Evolutionary conservation across 2,888 invertebrate species (phyloP).

Genomic region (Coecobrya sp.): DNA sequence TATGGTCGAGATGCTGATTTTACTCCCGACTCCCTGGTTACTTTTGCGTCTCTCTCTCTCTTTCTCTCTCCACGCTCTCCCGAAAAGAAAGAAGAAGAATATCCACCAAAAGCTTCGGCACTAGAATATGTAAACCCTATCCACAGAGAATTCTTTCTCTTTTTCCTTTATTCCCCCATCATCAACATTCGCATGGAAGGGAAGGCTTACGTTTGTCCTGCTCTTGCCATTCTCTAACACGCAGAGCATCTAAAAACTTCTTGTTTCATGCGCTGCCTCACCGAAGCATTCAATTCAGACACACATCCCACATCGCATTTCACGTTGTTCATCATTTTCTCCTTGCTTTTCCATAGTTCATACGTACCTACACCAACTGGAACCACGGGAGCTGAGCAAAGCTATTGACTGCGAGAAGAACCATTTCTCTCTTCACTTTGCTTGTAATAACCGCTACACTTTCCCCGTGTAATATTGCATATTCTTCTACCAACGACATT

Average conservation of each 20-base stretch:
- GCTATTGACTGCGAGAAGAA: conserved; percentile 56
- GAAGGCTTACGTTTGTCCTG: conserved; percentile 31
- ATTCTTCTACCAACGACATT: neutral
- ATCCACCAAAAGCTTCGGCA: conserved; percentile 44
- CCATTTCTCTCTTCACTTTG: conserved; percentile 37
- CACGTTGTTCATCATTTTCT: conserved; percentile 55
- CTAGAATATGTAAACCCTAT: conserved; percentile 57
- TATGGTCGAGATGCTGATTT: conserved; percentile 31
- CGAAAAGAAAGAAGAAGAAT: conserved; percentile 54
- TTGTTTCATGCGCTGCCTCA: conserved; percentile 63
- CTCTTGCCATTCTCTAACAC: neutral
- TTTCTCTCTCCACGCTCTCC: too few species aligned
- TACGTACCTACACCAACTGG: neutral
- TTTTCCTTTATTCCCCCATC: conserved; percentile 74
- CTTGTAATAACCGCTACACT: conserved; percentile 7
- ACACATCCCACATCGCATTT: neutral
- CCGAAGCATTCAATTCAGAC: conserved; percentile 2
- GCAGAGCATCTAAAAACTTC: neutral
- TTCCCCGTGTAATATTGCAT: conserved; percentile 40
- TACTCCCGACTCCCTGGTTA: conserved; percentile 62
- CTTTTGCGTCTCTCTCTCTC: conserved; percentile 38
- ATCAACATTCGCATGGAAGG: conserved; percentile 26
- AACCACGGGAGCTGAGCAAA: neutral
- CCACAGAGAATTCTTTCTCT: conserved; percentile 76
- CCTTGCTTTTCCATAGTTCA: conserved; percentile 44